A percentile compares a stretch with the other conserved stretches of the same genome.
These are phyloP conservation scores for Notarius lentiginosus DNA, from an alignment of 2,113 vertebrate genomes.

Conservation along the genomic window DNA sequence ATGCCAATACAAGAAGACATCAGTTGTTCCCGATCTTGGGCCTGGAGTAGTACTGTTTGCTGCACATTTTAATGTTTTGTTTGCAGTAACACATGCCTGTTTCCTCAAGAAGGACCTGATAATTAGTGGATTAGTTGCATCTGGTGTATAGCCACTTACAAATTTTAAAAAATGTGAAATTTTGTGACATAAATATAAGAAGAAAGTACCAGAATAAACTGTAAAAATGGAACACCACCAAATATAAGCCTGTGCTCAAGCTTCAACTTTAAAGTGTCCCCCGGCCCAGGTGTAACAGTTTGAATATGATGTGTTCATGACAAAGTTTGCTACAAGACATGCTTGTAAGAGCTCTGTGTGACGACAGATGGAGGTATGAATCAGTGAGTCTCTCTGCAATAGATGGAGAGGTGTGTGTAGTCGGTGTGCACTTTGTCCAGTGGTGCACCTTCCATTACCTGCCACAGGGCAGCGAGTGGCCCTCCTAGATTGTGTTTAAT, in stretches of 20 bases:
- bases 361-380: conserved; percentile 34
- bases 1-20: background rate
- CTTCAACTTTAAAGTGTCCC: background rate
- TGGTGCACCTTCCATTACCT: conserved; percentile 49
- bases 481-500: conserved; percentile 56
- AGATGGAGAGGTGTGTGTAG: conserved; percentile 28
- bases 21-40: background rate
- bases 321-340: conserved; percentile 21
- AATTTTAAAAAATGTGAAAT: no score
- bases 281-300: background rate
- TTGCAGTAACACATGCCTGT: background rate
- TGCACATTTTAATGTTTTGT: background rate
- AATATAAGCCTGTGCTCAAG: background rate
- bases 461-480: conserved; percentile 43
- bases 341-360: conserved; percentile 34
- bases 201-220: background rate
- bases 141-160: background rate
- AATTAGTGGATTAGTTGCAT: background rate
- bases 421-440: conserved; percentile 20
- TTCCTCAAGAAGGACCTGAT: background rate
- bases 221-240: background rate
- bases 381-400: conserved; percentile 25
- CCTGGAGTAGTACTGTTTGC: background rate
- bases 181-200: background rate
- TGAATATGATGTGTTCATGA: conserved; percentile 31